phyloP scores from a whole-genome alignment of 2,797 vertebrate genomes.

The Tadarida brasiliensis region DNA sequence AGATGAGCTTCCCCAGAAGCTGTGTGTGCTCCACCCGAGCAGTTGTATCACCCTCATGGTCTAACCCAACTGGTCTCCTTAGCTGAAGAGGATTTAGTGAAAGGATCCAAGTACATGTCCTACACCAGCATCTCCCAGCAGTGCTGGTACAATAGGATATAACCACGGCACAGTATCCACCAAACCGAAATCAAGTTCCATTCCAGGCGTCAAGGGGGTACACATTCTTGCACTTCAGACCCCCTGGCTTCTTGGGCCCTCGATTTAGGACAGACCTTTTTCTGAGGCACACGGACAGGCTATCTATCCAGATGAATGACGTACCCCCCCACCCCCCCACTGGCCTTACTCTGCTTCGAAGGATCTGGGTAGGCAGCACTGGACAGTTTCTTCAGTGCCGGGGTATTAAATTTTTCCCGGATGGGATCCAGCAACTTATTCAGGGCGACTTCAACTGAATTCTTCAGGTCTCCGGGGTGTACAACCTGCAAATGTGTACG shows the following conservation, averaged over 20 bases:
- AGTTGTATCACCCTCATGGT: background rate
- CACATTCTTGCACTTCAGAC: background rate
- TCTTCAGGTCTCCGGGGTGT: slow-evolving; percentile 98
- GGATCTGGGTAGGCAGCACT: slow-evolving; percentile 92
- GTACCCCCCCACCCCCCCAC: background rate
- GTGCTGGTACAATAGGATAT: background rate
- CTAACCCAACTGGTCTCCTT: background rate
- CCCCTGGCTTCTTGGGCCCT: background rate
- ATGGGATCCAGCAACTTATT: slow-evolving; percentile 97
- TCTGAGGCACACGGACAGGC: background rate
- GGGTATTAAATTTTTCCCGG: slow-evolving; percentile 95
- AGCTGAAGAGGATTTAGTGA: background rate
- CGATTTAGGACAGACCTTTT: background rate
- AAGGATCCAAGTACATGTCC: background rate
- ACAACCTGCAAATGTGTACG: slow-evolving; percentile 87
- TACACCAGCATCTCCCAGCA: background rate
- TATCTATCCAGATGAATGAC: background rate
- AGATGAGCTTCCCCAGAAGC: background rate
- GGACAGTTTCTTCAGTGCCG: slow-evolving; percentile 94
- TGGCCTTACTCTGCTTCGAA: slow-evolving; percentile 92
- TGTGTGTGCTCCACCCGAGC: background rate
- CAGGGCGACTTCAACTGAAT: slow-evolving; percentile 94
- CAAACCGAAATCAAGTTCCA: background rate
- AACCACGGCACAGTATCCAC: background rate
- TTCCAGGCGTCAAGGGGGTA: background rate